Evolutionary conservation across 2,113 vertebrate species (phyloP).

Genomic region (Chionodraco myersi): DNA sequence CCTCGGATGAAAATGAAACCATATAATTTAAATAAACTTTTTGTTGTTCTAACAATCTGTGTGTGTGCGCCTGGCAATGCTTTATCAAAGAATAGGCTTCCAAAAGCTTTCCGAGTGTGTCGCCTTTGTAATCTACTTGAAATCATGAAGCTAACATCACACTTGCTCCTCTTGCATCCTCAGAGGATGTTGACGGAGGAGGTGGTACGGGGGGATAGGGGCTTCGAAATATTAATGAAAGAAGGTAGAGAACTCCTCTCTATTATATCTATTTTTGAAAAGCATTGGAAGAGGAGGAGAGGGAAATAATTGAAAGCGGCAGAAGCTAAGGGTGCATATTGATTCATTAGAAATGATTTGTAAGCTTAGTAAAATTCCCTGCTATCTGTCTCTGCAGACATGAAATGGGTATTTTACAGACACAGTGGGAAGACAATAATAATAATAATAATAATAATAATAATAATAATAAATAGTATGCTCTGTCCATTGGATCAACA

Average conservation of each 20-base stretch:
- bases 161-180: conserved; percentile 22
- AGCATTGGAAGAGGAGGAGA: background rate
- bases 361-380: conserved; percentile 54
- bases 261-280: conserved; percentile 31
- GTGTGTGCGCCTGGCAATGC: background rate
- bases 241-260: conserved; percentile 8
- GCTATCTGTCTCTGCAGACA: conserved; percentile 57
- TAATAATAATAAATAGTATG: conserved; percentile 48
- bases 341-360: conserved; percentile 78
- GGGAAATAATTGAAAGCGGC: conserved; percentile 4
- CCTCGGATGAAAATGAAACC: conserved; percentile 49
- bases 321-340: conserved; percentile 22
- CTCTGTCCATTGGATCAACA: conserved; percentile 33
- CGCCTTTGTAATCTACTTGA: conserved; percentile 26
- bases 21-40: conserved; percentile 53
- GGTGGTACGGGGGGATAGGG: background rate
- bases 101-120: conserved; percentile 17
- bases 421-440: conserved; percentile 34
- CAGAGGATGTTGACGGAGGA: conserved; percentile 15
- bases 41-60: background rate
- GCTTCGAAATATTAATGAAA: conserved; percentile 10
- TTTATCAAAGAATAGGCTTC: background rate
- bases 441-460: conserved; percentile 40
- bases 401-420: conserved; percentile 42
- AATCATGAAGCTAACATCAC: conserved; percentile 44